Percentiles rank a stretch among this genome's conserved stretches.
Evolutionary conservation across 2,888 invertebrate species (phyloP).

Genomic region (Chironomus tentans): DNA sequence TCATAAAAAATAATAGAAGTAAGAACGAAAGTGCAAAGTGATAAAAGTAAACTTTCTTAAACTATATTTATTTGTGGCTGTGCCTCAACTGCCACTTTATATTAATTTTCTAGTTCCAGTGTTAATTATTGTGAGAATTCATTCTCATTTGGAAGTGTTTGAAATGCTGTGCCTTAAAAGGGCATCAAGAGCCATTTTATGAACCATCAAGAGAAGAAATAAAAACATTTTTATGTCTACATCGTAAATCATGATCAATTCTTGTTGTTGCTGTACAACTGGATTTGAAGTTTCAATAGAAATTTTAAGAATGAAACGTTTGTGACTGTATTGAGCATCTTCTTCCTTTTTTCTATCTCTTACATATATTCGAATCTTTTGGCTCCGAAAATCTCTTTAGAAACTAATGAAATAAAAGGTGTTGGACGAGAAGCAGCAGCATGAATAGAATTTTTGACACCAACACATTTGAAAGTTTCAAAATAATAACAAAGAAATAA

Average conservation of each 20-base stretch:
- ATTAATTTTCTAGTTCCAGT: neutral
- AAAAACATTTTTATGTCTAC: neutral
- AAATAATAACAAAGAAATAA: too few relatives aligned
- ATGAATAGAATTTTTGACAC: neutral
- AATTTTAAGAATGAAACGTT: too few relatives aligned
- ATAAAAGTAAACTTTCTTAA: slow-evolving; percentile 26
- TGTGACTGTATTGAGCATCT: slow-evolving; percentile 9
- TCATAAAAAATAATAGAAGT: neutral
- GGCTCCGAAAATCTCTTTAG: neutral
- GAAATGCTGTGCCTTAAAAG: neutral
- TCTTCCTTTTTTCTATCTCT: neutral
- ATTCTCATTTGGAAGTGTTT: neutral
- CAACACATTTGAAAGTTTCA: neutral
- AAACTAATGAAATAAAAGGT: neutral
- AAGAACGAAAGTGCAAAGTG: slow-evolving; percentile 5
- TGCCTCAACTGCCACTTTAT: neutral
- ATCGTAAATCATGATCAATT: neutral
- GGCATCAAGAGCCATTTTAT: slow-evolving; percentile 1
- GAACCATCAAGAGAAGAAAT: neutral
- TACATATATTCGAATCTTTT: neutral
- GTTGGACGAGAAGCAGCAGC: neutral
- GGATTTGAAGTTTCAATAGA: neutral
- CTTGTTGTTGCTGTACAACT: neutral
- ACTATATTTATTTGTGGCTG: neutral
- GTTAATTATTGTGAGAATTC: slow-evolving; percentile 26